Conservation (phyloP, 2,113 vertebrate species). For the Microtus richardsoni region DNA sequence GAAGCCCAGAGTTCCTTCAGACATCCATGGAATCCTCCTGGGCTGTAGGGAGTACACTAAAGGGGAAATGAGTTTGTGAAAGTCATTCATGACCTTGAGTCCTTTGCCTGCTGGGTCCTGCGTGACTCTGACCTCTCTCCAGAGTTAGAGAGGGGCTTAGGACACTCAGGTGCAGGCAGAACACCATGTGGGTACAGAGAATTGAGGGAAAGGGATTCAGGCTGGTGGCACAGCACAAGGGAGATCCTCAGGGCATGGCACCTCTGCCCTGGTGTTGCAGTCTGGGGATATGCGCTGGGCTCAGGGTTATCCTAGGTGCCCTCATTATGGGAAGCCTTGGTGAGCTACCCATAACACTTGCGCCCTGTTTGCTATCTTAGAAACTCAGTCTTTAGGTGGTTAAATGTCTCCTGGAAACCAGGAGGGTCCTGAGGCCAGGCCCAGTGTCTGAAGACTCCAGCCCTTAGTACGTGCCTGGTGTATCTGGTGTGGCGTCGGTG, state of each 20-base stretch:
- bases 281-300: neutral
- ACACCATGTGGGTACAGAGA: neutral
- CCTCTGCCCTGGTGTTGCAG: neutral
- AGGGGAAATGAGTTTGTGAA: fast-evolving
- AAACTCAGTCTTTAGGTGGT: fast-evolving
- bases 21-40: fast-evolving
- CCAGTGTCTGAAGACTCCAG: neutral
- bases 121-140: neutral
- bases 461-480: fast-evolving
- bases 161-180: neutral
- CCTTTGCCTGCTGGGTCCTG: neutral
- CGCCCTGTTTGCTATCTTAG: fast-evolving
- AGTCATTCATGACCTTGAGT: no score
- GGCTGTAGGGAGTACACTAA: neutral
- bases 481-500: fast-evolving
- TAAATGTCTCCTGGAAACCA: fast-evolving
- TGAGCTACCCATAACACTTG: neutral
- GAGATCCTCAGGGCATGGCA: fast-evolving
- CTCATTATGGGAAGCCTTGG: neutral
- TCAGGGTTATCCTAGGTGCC: neutral
- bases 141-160: neutral
- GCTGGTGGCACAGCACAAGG: neutral
- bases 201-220: neutral
- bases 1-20: neutral
- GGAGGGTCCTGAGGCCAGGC: neutral